Evolutionary conservation across 1,140 invertebrate species (phyloP).

Genomic region (Ephestia elutella): DNA sequence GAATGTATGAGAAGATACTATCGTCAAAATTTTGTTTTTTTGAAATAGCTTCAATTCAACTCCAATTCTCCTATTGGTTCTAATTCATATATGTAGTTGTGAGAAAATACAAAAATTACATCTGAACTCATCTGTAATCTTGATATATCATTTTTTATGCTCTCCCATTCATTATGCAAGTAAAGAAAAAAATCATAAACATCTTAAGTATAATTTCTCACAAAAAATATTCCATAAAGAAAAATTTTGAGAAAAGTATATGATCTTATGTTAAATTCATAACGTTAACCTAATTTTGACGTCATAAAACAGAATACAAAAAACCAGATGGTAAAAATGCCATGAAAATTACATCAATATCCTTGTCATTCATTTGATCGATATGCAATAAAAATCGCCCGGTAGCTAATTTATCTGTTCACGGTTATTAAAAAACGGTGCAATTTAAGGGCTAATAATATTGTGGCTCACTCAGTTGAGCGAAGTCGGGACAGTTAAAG

Average conservation of each 20-base stretch:
- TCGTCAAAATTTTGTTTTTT: not conserved
- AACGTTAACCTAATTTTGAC: not conserved
- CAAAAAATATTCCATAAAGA: no score
- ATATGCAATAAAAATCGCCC: constrained; percentile 12
- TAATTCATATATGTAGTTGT: no score
- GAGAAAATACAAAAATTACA: no score
- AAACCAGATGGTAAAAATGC: not conserved
- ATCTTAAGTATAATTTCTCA: no score
- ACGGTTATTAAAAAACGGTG: constrained; percentile 41
- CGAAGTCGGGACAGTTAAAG: constrained; percentile 35
- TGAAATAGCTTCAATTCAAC: no score
- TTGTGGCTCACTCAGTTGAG: constrained; percentile 34
- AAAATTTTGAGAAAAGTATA: no score
- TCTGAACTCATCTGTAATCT: no score
- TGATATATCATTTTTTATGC: no score
- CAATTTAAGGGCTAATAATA: constrained; percentile 50
- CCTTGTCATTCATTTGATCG: not conserved
- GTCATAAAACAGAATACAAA: not conserved
- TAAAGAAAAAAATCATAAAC: no score
- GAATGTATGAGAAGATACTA: no score
- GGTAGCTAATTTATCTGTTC: constrained; percentile 44
- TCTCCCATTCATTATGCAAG: no score
- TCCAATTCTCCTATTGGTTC: no score
- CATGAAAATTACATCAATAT: not conserved
- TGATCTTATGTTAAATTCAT: not conserved